Percentiles rank a stretch among this genome's conserved stretches.
phyloP scores from a whole-genome alignment of 1,140 invertebrate genomes.

The Saccostrea echinata region DNA sequence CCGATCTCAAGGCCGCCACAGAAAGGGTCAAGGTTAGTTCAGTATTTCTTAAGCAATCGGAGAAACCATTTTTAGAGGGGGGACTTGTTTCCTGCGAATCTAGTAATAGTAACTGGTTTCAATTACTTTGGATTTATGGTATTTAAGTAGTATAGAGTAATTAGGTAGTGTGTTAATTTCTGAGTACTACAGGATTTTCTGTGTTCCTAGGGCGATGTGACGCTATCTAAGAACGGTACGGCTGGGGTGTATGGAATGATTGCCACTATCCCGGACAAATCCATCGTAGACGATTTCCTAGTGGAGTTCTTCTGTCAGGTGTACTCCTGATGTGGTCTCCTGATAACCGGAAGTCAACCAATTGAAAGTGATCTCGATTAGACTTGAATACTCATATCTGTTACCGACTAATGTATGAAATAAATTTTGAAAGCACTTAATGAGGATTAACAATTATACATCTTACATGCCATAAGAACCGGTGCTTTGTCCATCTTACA shows the following conservation, averaged over 20 bases:
- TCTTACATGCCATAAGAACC: no score
- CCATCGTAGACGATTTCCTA: constrained; percentile 75
- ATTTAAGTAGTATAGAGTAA: no score
- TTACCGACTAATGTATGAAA: not conserved
- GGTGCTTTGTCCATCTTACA: no score
- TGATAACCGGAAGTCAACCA: not conserved
- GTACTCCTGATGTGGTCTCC: constrained; percentile 55
- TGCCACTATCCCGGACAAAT: constrained; percentile 75
- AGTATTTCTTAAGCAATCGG: no score
- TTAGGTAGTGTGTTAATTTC: no score
- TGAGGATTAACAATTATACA: not conserved
- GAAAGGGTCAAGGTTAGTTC: constrained; percentile 79
- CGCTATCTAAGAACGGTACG: constrained; percentile 69
- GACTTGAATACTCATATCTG: not conserved
- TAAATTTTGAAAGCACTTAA: not conserved
- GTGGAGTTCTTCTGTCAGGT: constrained; percentile 77
- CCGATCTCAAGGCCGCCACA: constrained; percentile 62
- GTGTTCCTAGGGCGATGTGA: constrained; percentile 66
- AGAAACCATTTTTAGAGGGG: no score
- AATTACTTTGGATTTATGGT: no score
- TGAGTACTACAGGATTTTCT: not conserved
- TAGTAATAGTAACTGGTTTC: no score
- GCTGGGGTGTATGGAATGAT: constrained; percentile 78
- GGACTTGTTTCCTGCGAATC: no score
- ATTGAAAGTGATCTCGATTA: not conserved